Conservation (phyloP, 2,888 invertebrate genomes). For the Hanleya hanleyi region DNA sequence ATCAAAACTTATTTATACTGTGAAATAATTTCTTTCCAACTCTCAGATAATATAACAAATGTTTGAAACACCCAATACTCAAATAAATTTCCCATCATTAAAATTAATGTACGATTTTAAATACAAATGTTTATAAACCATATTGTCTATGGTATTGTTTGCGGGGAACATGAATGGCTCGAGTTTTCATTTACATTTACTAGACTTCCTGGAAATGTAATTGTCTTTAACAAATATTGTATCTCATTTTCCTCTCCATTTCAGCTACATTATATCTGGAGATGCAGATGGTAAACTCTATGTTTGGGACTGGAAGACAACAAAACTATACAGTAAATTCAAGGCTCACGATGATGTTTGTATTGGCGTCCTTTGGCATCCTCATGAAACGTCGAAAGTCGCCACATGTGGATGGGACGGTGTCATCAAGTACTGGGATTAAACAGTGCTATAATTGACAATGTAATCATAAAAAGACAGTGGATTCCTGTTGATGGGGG, state of each 20-base stretch:
- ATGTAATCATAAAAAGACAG: too few relatives aligned
- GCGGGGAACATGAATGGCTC: neutral
- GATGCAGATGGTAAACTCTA: conserved; percentile 99
- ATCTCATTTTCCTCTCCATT: conserved; percentile 69
- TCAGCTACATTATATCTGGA: conserved; percentile 95
- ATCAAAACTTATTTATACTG: too few relatives aligned
- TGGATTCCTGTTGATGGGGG: too few relatives aligned
- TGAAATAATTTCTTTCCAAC: too few relatives aligned
- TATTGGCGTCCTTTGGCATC: conserved; percentile 96
- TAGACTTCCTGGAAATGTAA: too few relatives aligned
- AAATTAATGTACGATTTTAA: too few relatives aligned
- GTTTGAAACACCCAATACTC: too few relatives aligned
- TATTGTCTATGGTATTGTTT: neutral
- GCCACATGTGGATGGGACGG: conserved; percentile 99
- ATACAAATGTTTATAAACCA: too few relatives aligned
- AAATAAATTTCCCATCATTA: too few relatives aligned
- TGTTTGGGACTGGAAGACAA: conserved; percentile 99
- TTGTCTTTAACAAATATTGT: neutral
- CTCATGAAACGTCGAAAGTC: conserved; percentile 97
- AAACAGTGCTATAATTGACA: too few relatives aligned
- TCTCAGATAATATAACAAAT: too few relatives aligned
- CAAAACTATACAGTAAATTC: conserved; percentile 98
- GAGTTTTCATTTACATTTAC: neutral
- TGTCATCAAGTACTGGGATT: conserved; percentile 99
- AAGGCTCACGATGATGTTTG: conserved; percentile 99